Conservation (phyloP, 2,888 invertebrate species). For the Parapristionchus giblindavisi region DNA sequence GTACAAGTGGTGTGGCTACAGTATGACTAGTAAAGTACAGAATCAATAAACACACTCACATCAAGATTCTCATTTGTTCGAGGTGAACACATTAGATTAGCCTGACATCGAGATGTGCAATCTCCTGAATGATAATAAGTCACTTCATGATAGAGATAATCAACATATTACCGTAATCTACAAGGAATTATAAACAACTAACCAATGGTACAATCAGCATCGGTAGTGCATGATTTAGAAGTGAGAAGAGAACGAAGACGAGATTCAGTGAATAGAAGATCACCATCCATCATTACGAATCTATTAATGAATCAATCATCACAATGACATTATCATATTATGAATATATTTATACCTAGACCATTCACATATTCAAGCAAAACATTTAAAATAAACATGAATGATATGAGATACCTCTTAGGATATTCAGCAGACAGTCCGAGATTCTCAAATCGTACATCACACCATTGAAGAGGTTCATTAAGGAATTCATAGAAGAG, state of each 20-base stretch:
- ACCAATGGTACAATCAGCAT: conserved; percentile 65
- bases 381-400: conserved; percentile 8
- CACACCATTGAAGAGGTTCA: conserved; percentile 72
- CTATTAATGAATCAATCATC: conserved; percentile 42
- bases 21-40: background rate
- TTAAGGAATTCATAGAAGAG: conserved; percentile 69
- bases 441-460: conserved; percentile 71
- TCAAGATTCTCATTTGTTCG: conserved; percentile 68
- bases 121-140: conserved; percentile 44
- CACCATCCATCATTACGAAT: conserved; percentile 69
- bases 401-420: conserved; percentile 52
- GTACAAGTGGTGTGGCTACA: background rate
- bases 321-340: background rate
- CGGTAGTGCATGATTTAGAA: conserved; percentile 40
- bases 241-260: conserved; percentile 59
- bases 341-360: background rate
- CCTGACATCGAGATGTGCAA: conserved; percentile 52
- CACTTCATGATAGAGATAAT: background rate
- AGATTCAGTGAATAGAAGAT: conserved; percentile 67
- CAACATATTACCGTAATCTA: background rate
- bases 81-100: conserved; percentile 59
- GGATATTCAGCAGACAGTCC: conserved; percentile 68
- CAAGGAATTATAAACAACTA: background rate
- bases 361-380: background rate
- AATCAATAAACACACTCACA: conserved; percentile 48